phyloP scores from a whole-genome alignment of 2,888 invertebrate species.

The Monochamus alternatus region DNA sequence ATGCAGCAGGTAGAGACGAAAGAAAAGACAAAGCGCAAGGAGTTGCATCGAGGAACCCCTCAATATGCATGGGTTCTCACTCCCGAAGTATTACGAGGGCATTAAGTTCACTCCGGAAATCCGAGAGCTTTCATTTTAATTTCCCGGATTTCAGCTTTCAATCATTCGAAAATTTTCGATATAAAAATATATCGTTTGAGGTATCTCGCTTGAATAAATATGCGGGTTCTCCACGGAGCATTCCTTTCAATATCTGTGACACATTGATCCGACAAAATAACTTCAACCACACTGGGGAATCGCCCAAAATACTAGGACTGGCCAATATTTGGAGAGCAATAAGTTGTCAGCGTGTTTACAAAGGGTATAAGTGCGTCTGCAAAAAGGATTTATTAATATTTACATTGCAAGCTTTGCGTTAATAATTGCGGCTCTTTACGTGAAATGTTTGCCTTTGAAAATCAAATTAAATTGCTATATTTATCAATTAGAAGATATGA shows the following conservation, averaged over 20 bases:
- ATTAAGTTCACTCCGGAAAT: not conserved
- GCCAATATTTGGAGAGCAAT: not conserved
- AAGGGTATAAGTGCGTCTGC: not conserved
- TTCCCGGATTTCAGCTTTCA: conserved; percentile 24
- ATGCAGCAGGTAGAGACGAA: not conserved
- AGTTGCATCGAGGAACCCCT: not conserved
- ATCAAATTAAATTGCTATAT: too few relatives aligned
- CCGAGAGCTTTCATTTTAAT: conserved; percentile 21
- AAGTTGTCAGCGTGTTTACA: not conserved
- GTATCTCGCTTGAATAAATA: conserved; percentile 29
- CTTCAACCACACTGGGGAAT: conserved; percentile 12
- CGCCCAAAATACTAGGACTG: conserved; percentile 2
- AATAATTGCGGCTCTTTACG: not conserved
- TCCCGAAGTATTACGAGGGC: not conserved
- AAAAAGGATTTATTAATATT: conserved; percentile 9
- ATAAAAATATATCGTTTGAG: conserved; percentile 31
- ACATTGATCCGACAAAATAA: conserved; percentile 29
- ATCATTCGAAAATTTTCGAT: conserved; percentile 24
- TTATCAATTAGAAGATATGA: too few relatives aligned
- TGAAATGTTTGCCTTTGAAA: too few relatives aligned
- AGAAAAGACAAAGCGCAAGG: not conserved
- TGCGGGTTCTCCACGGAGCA: conserved; percentile 14
- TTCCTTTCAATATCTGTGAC: conserved; percentile 28
- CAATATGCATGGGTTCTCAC: not conserved
- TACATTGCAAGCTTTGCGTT: not conserved